Percentiles rank a stretch among this genome's conserved stretches.
These are phyloP conservation scores for Galerucella pusilla DNA, from an alignment of 2,888 invertebrate species.

Conservation along the genomic window DNA sequence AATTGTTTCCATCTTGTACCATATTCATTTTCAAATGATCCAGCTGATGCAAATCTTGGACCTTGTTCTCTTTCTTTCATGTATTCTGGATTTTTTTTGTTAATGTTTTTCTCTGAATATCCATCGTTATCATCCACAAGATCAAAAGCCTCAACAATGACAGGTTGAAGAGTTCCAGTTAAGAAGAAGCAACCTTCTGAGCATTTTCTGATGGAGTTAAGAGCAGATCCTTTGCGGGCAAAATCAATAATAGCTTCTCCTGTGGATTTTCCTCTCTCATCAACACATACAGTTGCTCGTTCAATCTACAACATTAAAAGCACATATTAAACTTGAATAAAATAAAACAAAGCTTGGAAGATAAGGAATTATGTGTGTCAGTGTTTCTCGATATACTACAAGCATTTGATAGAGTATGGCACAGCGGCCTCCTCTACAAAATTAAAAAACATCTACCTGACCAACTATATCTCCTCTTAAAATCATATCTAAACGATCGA, in stretches of 20 bases:
- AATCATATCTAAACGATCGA: too few relatives aligned
- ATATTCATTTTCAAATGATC: slow-evolving; percentile 95
- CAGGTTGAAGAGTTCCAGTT: slow-evolving; percentile 87
- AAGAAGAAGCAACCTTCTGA: slow-evolving; percentile 90
- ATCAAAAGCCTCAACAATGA: slow-evolving; percentile 92
- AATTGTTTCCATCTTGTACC: slow-evolving; percentile 97
- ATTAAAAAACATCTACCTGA: too few relatives aligned
- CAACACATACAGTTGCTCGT: slow-evolving; percentile 92
- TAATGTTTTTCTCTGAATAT: slow-evolving; percentile 78
- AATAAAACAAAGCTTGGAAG: too few relatives aligned
- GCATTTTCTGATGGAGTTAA: slow-evolving; percentile 89
- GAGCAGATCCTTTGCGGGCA: slow-evolving; percentile 90
- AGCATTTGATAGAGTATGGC: too few relatives aligned
- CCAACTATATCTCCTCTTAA: too few relatives aligned
- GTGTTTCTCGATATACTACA: too few relatives aligned
- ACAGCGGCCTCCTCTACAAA: too few relatives aligned
- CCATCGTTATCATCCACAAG: slow-evolving; percentile 94
- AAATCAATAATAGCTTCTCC: slow-evolving; percentile 99
- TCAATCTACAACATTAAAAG: slow-evolving; percentile 66
- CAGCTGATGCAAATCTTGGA: slow-evolving; percentile 89
- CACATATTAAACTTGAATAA: not conserved
- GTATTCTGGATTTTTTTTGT: slow-evolving; percentile 82
- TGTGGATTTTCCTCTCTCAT: slow-evolving; percentile 95
- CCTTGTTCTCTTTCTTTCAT: slow-evolving; percentile 82
- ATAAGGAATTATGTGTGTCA: too few relatives aligned